These are phyloP conservation scores for Dufourea novaeangliae DNA, from an alignment of 1,140 invertebrate species.

Conservation along the genomic window DNA sequence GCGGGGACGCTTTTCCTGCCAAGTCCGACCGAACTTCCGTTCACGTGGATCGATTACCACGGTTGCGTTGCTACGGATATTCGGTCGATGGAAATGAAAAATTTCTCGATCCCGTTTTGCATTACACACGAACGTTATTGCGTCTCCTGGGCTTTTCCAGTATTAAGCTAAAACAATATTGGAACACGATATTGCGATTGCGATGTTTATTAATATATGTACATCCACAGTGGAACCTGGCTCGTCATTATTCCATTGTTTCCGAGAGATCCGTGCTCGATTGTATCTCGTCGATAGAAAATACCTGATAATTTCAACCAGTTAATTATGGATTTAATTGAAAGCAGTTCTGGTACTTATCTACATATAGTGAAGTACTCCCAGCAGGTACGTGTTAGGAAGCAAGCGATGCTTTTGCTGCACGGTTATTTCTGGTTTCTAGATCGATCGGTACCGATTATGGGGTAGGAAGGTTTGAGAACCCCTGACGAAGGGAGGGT, in stretches of 20 bases:
- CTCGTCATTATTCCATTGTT: neutral
- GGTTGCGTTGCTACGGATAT: too few species aligned
- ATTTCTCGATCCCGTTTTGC: neutral
- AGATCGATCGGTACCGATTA: neutral
- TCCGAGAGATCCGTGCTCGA: neutral
- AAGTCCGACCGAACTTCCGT: neutral
- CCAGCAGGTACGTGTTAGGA: too few species aligned
- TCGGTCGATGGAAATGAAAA: neutral
- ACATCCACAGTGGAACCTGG: neutral
- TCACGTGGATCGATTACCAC: too few species aligned
- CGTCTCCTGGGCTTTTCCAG: too few species aligned
- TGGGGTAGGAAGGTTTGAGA: neutral
- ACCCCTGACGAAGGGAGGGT: neutral
- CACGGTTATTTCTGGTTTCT: neutral
- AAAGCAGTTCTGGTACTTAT: too few species aligned
- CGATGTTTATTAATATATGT: constrained; percentile 9
- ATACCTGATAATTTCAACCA: too few species aligned
- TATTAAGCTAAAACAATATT: neutral
- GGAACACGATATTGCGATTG: neutral
- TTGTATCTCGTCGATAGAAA: too few species aligned
- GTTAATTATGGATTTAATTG: too few species aligned
- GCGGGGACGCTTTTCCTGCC: neutral
- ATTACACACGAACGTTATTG: too few species aligned
- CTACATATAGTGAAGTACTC: too few species aligned
- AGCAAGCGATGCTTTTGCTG: too few species aligned